Conservation (phyloP, 2,888 invertebrate species). For the Periphyllus acericola region DNA sequence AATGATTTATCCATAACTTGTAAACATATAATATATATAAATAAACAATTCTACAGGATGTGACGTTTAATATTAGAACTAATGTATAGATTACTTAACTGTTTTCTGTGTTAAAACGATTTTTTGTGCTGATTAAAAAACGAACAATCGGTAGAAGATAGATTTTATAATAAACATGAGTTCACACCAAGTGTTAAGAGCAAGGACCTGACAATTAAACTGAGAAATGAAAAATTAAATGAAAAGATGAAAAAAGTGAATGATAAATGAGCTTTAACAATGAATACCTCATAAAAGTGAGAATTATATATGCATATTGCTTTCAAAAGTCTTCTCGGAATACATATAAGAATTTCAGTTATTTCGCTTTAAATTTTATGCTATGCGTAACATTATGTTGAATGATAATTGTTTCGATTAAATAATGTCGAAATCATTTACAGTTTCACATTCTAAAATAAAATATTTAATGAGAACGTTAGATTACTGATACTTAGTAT, state of each 20-base stretch:
- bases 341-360: neutral
- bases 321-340: neutral
- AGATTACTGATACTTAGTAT: no score
- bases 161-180: neutral
- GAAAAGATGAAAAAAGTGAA: neutral
- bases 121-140: neutral
- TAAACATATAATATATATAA: no score
- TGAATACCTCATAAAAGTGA: neutral
- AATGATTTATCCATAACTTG: no score
- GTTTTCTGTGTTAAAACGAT: no score
- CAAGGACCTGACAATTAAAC: neutral
- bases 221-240: slow-evolving; percentile 1
- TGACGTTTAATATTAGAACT: no score
- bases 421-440: no score
- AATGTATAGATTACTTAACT: no score
- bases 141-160: neutral
- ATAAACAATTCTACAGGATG: no score
- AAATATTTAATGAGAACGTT: no score
- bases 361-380: neutral
- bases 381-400: neutral
- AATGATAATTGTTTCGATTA: neutral
- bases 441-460: no score
- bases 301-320: neutral
- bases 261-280: neutral
- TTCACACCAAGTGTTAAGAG: neutral